phyloP scores from a whole-genome alignment of 2,797 vertebrate genomes.

The Pangasius mekongensis region DNA sequence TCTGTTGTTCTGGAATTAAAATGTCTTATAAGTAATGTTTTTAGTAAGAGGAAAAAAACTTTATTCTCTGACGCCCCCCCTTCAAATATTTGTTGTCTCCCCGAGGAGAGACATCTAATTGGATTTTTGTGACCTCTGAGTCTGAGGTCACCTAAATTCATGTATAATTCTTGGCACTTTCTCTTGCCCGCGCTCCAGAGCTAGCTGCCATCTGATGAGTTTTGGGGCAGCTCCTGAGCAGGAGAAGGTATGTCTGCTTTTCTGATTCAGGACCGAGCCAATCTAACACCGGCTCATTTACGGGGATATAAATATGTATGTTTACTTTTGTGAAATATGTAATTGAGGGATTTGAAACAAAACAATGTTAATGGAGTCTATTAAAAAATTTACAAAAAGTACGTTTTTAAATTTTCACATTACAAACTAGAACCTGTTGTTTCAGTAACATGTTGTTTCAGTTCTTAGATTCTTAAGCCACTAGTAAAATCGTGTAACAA shows the following conservation, averaged over 20 bases:
- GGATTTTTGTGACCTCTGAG: conserved; percentile 44
- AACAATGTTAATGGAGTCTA: neutral
- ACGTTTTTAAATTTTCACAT: neutral
- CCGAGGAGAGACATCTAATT: neutral
- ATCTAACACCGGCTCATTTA: conserved; percentile 16
- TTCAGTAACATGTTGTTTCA: neutral
- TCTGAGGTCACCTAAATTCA: conserved; percentile 58
- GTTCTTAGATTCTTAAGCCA: neutral
- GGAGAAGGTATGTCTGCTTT: conserved; percentile 72
- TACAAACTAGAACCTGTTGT: neutral
- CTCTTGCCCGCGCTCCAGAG: conserved; percentile 75
- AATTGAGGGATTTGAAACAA: neutral
- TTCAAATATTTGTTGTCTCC: neutral
- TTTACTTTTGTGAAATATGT: neutral
- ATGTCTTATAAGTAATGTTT: neutral
- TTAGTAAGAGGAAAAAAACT: neutral
- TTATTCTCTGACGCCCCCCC: neutral
- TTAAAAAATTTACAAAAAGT: too few species aligned
- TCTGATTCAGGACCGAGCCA: conserved; percentile 10
- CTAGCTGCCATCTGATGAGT: conserved; percentile 76
- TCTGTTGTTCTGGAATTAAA: neutral
- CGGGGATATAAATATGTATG: neutral
- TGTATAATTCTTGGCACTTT: conserved; percentile 71
- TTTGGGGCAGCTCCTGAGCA: conserved; percentile 75
- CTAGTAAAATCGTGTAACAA: neutral